Evolutionary conservation across 2,888 invertebrate species (phyloP).

Genomic region (Melieria crassipennis): DNA sequence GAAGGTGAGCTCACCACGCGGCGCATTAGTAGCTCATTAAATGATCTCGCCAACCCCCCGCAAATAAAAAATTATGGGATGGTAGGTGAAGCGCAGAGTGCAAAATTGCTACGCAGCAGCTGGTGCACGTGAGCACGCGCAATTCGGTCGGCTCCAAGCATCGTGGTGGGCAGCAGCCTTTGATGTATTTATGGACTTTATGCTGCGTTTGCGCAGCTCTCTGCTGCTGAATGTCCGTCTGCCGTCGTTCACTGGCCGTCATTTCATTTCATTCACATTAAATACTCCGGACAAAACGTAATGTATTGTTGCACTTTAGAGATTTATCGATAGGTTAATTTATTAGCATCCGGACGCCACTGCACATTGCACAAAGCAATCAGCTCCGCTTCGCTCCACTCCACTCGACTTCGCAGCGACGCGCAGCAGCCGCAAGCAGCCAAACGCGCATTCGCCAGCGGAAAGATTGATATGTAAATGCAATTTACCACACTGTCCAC

Average conservation of each 20-base stretch:
- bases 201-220: slow-evolving; percentile 9
- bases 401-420: no score
- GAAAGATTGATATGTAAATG: slow-evolving; percentile 60
- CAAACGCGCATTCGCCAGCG: slow-evolving; percentile 30
- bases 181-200: slow-evolving; percentile 57
- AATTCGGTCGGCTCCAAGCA: background rate
- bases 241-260: slow-evolving; percentile 13
- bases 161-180: slow-evolving; percentile 28
- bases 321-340: slow-evolving; percentile 64
- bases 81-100: slow-evolving; percentile 16
- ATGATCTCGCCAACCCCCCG: slow-evolving; percentile 30
- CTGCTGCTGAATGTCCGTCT: background rate
- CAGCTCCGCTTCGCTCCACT: slow-evolving; percentile 13
- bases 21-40: slow-evolving; percentile 25
- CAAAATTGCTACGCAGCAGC: background rate
- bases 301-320: slow-evolving; percentile 46
- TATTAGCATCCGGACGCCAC: slow-evolving; percentile 63
- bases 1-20: slow-evolving; percentile 78
- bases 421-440: background rate
- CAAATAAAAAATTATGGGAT: slow-evolving; percentile 26
- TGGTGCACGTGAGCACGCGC: background rate
- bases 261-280: slow-evolving; percentile 18
- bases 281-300: slow-evolving; percentile 45
- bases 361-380: slow-evolving; percentile 45
- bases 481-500: slow-evolving; percentile 43